These are phyloP conservation scores for Tiliqua scincoides DNA, from an alignment of 2,113 vertebrate species.

Conservation along the genomic window DNA sequence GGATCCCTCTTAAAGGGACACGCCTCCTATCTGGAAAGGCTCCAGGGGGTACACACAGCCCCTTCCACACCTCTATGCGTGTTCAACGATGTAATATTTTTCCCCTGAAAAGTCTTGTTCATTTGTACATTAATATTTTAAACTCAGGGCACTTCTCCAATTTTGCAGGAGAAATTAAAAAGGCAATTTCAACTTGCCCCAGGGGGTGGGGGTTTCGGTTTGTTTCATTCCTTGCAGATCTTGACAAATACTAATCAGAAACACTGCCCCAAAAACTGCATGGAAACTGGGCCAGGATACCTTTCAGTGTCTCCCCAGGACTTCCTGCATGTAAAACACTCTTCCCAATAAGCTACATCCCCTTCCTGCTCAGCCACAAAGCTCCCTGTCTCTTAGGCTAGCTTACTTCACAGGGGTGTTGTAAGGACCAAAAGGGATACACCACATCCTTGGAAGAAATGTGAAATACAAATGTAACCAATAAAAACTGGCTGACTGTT, in stretches of 20 bases:
- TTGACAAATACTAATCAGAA: not conserved
- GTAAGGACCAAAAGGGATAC: not conserved
- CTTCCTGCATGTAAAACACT: too few species aligned
- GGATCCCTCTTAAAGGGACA: conserved; percentile 2
- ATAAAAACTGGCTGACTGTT: not conserved
- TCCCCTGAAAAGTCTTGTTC: too few species aligned
- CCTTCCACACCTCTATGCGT: not conserved
- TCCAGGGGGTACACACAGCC: not conserved
- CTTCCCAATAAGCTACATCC: too few species aligned
- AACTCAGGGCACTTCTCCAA: not conserved
- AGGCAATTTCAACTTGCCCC: not conserved
- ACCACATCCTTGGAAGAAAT: not conserved
- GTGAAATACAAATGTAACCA: not conserved
- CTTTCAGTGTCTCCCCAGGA: too few species aligned
- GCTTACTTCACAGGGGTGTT: not conserved
- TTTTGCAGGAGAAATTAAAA: not conserved
- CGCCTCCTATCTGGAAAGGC: not conserved
- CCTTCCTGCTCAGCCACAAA: not conserved
- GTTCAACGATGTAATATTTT: too few species aligned
- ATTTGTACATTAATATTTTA: too few species aligned
- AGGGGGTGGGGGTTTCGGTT: too few species aligned
- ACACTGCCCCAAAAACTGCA: not conserved
- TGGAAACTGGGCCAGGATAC: too few species aligned
- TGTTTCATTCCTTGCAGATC: not conserved
- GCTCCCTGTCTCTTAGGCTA: not conserved